Conservation (phyloP, 2,888 invertebrate genomes). For the Philonicus albiceps region DNA sequence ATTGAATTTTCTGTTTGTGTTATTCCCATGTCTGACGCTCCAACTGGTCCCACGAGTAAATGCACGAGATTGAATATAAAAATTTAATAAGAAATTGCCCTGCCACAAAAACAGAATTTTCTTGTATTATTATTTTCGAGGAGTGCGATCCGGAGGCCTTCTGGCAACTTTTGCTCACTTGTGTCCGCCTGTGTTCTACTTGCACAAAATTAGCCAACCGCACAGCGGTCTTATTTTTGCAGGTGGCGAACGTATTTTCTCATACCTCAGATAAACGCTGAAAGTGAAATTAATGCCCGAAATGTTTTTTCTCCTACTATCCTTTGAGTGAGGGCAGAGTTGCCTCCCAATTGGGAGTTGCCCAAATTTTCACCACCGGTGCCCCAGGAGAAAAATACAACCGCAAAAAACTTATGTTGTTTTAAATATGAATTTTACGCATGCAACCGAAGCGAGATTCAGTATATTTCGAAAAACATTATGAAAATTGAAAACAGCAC, state of each 20-base stretch:
- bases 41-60: constrained; percentile 42
- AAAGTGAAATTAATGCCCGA: constrained; percentile 28
- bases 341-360: neutral
- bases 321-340: neutral
- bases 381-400: neutral
- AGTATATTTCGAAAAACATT: neutral
- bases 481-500: neutral
- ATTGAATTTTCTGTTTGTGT: constrained; percentile 50
- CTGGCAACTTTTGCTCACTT: neutral
- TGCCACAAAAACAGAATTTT: constrained; percentile 8
- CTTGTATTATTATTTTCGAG: neutral
- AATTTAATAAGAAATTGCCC: constrained; percentile 40
- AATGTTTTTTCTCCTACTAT: neutral
- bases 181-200: neutral
- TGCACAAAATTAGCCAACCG: neutral
- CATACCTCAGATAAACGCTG: neutral
- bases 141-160: neutral
- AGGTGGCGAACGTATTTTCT: neutral
- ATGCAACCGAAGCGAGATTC: neutral
- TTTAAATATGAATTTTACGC: neutral
- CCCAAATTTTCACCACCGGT: neutral
- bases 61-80: constrained; percentile 43
- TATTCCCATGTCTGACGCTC: constrained; percentile 31
- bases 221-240: neutral
- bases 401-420: neutral